Evolutionary conservation across 2,888 invertebrate species (phyloP), one percentile per base, ranked within the genome.

Genomic region (Stictocephala bisonia): DNA sequence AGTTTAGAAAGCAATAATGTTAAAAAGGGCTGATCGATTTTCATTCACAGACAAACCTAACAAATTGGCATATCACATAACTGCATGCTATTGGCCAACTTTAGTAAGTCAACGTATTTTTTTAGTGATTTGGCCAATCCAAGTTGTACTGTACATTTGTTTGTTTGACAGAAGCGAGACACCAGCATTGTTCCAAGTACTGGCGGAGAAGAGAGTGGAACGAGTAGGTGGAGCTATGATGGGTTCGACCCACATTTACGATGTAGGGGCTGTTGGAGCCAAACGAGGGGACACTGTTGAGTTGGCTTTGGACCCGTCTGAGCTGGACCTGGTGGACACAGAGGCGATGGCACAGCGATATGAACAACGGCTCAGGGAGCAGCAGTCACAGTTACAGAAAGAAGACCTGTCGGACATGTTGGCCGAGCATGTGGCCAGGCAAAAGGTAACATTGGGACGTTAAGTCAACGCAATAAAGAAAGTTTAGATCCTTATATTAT

Each of bases 391-490:
- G 81, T 86, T 94, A 70, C 92, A 93, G 81, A 92, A 94, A 78
- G 99, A 99, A 86, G 99, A 99, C 87, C 88, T 99, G 50, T 96
- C 96, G 24, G 99, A 99, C 84, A 98, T 99, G 97, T 89, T 99
- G 81, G 98, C 97, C 3, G 99, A 99, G 84, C 99, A 99, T 83
- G 96, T 97, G 48, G 97, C 97, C 15, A 90, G 97, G 79, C 97
- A 98, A 84, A 97, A 96, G 90, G 94, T 94, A 81, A 77, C 50
- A n/a, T n/a, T n/a, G n/a, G n/a, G n/a, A n/a, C n/a, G n/a, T n/a
- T n/a, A n/a, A n/a, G n/a, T n/a, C n/a, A n/a, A n/a, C n/a, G n/a
- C n/a, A n/a, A n/a, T n/a, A n/a, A n/a, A n/a, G n/a, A n/a, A n/a
- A n/a, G n/a, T n/a, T n/a, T n/a, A n/a, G n/a, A n/a, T n/a, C n/a